Evolutionary conservation across 2,888 invertebrate species (phyloP).

Genomic region (Zhuqinia jingwanae): DNA sequence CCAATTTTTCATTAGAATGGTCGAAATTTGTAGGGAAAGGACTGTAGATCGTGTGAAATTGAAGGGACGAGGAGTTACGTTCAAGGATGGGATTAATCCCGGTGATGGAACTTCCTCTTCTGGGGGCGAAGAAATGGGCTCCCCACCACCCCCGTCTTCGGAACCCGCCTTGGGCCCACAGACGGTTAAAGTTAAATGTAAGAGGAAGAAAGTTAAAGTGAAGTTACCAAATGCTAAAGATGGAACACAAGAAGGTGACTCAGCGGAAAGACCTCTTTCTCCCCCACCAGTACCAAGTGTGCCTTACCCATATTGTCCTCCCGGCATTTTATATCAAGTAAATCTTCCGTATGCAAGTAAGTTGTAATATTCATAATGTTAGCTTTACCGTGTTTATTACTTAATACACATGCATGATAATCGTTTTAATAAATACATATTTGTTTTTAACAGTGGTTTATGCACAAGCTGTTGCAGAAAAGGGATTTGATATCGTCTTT

Average conservation of each 20-base stretch:
- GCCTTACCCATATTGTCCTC: constrained; percentile 78
- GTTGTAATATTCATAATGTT: not conserved
- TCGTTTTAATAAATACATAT: not conserved
- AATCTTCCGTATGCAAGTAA: constrained; percentile 79
- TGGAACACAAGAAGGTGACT: constrained; percentile 18
- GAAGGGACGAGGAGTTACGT: constrained; percentile 83
- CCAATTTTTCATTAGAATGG: too few relatives aligned
- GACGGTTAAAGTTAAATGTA: constrained; percentile 81
- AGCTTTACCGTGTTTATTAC: not conserved
- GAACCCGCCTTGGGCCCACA: constrained; percentile 28
- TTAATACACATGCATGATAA: too few relatives aligned
- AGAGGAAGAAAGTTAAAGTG: constrained; percentile 81
- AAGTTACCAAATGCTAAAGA: constrained; percentile 52
- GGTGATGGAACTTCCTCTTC: constrained; percentile 82
- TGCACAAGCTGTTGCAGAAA: constrained; percentile 78
- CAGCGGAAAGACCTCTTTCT: constrained; percentile 52
- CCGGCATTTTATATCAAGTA: constrained; percentile 79
- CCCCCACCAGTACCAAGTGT: constrained; percentile 77
- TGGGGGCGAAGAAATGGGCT: constrained; percentile 83
- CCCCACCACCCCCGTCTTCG: constrained; percentile 83
- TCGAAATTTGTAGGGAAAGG: constrained; percentile 47
- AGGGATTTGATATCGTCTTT: constrained; percentile 78
- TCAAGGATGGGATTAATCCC: constrained; percentile 85
- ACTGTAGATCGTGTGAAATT: constrained; percentile 71
- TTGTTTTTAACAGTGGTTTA: constrained; percentile 72